Evolutionary conservation across 2,797 vertebrate species (phyloP).

Genomic region (Trematomus bernacchii): DNA sequence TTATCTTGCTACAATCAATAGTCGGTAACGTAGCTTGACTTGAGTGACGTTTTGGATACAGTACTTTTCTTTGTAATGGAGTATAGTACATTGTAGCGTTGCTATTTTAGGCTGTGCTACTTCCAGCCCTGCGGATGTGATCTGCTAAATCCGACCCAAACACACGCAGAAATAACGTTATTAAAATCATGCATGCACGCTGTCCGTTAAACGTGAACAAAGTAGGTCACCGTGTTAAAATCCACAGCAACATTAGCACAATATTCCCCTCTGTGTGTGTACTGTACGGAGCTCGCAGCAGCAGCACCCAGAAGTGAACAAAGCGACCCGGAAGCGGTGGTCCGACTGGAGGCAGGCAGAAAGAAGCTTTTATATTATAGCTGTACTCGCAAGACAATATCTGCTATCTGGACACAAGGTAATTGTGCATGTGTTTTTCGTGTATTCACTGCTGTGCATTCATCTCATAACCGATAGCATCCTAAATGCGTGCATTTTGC

Average conservation of each 20-base stretch:
- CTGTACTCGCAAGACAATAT: slow-evolving; percentile 81
- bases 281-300: slow-evolving; percentile 72
- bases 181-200: background rate
- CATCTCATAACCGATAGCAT: slow-evolving; percentile 2
- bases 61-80: background rate
- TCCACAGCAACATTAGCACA: slow-evolving; percentile 32
- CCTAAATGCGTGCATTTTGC: slow-evolving; percentile 56
- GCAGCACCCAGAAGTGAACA: slow-evolving; percentile 94
- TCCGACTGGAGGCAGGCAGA: slow-evolving; percentile 85
- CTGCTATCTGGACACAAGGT: slow-evolving; percentile 84
- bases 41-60: background rate
- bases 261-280: slow-evolving; percentile 10
- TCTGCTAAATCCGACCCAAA: slow-evolving; percentile 5
- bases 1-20: background rate
- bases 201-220: slow-evolving; percentile 23
- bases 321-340: slow-evolving; percentile 94
- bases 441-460: slow-evolving; percentile 38
- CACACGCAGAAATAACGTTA: slow-evolving; percentile 1
- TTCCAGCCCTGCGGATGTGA: slow-evolving; percentile 11
- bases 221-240: slow-evolving; percentile 26
- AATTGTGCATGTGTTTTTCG: slow-evolving; percentile 73
- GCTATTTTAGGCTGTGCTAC: slow-evolving; percentile 1
- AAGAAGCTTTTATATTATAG: slow-evolving; percentile 85
- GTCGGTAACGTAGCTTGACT: background rate
- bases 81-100: slow-evolving; percentile 4